Evolutionary conservation across 2,797 vertebrate species (phyloP).

Genomic region (Aphelocoma californica): DNA sequence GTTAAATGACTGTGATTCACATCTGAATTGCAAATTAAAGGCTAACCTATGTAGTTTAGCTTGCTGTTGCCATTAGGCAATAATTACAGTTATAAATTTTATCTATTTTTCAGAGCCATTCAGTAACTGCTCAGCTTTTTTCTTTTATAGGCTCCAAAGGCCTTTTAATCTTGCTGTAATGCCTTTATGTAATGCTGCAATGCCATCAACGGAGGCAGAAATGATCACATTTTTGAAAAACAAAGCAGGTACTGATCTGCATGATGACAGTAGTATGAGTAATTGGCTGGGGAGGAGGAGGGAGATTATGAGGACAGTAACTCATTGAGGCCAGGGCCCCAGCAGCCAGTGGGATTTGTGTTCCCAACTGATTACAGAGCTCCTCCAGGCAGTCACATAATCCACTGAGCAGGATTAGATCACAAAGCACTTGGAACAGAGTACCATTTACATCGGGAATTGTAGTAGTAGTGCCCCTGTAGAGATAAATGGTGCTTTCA

Average conservation of each 20-base stretch:
- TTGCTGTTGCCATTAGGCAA: not conserved
- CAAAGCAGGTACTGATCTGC: conserved; percentile 55
- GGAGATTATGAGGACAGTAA: conserved; percentile 36
- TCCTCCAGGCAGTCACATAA: conserved; percentile 21
- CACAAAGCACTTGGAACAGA: not conserved
- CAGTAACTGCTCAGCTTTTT: conserved; percentile 4
- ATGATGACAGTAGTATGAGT: conserved; percentile 31
- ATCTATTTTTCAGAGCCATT: conserved; percentile 21
- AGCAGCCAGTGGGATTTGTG: not conserved
- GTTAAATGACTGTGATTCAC: not conserved
- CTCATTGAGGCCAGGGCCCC: conserved; percentile 20
- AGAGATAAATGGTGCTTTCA: not conserved
- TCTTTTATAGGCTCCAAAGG: conserved; percentile 40
- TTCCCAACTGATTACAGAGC: not conserved
- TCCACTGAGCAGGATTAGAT: conserved; percentile 14
- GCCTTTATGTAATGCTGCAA: conserved; percentile 49
- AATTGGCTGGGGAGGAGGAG: conserved; percentile 39
- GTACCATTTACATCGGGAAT: not conserved
- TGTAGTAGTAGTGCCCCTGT: not conserved
- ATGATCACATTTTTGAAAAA: conserved; percentile 34
- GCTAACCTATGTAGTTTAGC: not conserved
- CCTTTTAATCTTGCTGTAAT: conserved; percentile 52
- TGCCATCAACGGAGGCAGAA: conserved; percentile 35
- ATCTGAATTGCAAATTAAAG: conserved; percentile 33
- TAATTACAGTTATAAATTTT: conserved; percentile 8